These are phyloP conservation scores for Brachionus koreanus DNA, from an alignment of 1,140 invertebrate genomes.

Conservation along the genomic window DNA sequence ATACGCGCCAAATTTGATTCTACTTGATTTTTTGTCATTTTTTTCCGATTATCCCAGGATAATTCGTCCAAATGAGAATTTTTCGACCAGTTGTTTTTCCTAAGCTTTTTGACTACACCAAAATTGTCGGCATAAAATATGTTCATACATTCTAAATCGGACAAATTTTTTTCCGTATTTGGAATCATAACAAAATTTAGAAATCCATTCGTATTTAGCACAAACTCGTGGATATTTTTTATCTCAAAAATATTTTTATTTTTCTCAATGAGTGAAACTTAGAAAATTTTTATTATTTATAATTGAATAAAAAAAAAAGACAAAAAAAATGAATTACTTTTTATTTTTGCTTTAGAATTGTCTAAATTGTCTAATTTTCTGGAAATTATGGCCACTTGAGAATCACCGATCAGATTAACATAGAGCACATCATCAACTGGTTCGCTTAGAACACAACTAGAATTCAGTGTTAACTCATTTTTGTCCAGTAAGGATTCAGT, in stretches of 20 bases:
- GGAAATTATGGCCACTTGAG: background rate
- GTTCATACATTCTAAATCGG: background rate
- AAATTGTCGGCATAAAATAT: constrained; percentile 12
- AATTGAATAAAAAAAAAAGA: background rate
- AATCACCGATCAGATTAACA: background rate
- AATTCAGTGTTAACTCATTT: background rate
- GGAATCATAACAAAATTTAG: constrained; percentile 8
- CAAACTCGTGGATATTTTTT: background rate
- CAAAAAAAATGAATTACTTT: background rate
- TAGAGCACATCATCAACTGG: background rate
- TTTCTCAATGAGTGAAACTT: background rate
- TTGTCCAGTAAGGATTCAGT: background rate
- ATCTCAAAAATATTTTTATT: background rate
- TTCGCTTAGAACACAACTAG: background rate
- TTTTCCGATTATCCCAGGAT: constrained; percentile 15
- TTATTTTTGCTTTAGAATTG: background rate
- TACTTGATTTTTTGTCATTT: background rate
- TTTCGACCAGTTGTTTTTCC: background rate
- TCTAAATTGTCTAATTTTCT: background rate
- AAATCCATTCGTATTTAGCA: background rate
- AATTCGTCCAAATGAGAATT: background rate
- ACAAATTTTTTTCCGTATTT: background rate
- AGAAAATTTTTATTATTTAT: too few relatives aligned
- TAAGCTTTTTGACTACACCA: constrained; percentile 10
- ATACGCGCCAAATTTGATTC: constrained; percentile 31